Evolutionary conservation across 37 sponge, comb jelly and placozoan species (phyloP).

Genomic region (Dysidea cf. avara): DNA sequence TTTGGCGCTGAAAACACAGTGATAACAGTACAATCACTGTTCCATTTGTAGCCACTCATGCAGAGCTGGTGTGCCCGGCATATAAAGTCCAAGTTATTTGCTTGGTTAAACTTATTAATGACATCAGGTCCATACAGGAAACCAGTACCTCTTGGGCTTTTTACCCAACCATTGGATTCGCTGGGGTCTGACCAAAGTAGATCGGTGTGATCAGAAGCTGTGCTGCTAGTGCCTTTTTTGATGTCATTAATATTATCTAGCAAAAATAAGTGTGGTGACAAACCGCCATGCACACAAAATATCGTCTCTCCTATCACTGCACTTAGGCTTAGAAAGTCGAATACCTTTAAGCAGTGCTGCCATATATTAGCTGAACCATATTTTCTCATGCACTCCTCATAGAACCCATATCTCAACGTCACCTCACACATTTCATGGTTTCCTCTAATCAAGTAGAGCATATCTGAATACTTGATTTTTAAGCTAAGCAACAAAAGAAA

Average conservation of each 20-base stretch:
- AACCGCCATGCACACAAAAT: conserved; percentile 99
- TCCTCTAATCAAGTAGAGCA: conserved; percentile 90
- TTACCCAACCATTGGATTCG: conserved; percentile 95
- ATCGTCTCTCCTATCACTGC: conserved; percentile 96
- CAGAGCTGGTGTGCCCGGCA: conserved; percentile 99
- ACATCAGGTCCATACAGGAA: conserved; percentile 94
- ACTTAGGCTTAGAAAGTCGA: conserved; percentile 96
- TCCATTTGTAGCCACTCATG: conserved; percentile 99
- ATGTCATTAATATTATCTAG: conserved; percentile 77
- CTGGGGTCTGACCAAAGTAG: conserved; percentile 99
- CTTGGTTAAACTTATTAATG: conserved; percentile 78
- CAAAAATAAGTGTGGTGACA: conserved; percentile 92
- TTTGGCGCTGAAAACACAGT: conserved; percentile 99
- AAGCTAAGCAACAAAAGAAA: conserved; percentile 95
- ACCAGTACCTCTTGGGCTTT: conserved; percentile 95
- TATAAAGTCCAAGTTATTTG: conserved; percentile 89
- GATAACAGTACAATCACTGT: conserved; percentile 93
- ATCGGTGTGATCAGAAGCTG: too few relatives aligned
- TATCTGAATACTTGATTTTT: conserved; percentile 94
- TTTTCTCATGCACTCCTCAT: conserved; percentile 98
- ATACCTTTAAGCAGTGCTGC: conserved; percentile 98
- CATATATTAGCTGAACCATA: conserved; percentile 98
- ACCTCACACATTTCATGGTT: conserved; percentile 98
- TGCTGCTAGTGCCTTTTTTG: conserved; percentile 62
- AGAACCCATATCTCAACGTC: conserved; percentile 98